Percentiles rank a stretch among this genome's conserved stretches.
These are phyloP conservation scores for Thryonomys swinderianus DNA, from an alignment of 2,113 vertebrate genomes.

Conservation along the genomic window DNA sequence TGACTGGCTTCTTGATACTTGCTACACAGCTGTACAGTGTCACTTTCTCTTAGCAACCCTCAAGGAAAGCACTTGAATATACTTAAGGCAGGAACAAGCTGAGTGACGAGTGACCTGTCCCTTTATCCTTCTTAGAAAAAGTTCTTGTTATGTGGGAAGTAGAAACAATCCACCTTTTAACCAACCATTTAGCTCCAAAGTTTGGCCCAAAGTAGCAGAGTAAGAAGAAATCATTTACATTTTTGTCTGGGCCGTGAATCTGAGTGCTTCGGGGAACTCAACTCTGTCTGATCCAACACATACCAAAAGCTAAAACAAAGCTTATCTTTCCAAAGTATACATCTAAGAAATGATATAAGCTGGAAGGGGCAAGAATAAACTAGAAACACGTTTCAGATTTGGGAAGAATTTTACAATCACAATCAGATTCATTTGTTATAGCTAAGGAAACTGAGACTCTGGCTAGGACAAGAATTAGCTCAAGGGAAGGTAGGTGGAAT, in stretches of 20 bases:
- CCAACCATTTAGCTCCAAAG: neutral
- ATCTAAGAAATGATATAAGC: neutral
- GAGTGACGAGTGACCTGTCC: neutral
- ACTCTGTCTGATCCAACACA: neutral
- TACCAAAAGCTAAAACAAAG: conserved; percentile 47
- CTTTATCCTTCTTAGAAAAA: conserved; percentile 38
- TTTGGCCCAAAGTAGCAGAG: conserved; percentile 20
- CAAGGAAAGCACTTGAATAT: neutral
- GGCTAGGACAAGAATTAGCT: neutral
- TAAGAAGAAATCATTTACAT: conserved; percentile 7
- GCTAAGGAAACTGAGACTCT: neutral
- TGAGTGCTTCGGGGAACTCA: conserved; percentile 25
- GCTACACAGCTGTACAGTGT: neutral
- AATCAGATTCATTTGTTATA: neutral
- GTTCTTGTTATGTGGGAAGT: neutral
- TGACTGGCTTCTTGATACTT: neutral
- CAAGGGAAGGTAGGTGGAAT: neutral
- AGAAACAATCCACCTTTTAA: neutral
- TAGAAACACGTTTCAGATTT: neutral
- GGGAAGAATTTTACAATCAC: neutral
- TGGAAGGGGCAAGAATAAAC: neutral
- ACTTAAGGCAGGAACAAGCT: neutral
- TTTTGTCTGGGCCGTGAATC: neutral
- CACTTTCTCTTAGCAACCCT: neutral
- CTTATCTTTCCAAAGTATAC: neutral